Base-by-base conservation (phyloP, 2,113 vertebrate species). In the Chionodraco myersi region DNA sequence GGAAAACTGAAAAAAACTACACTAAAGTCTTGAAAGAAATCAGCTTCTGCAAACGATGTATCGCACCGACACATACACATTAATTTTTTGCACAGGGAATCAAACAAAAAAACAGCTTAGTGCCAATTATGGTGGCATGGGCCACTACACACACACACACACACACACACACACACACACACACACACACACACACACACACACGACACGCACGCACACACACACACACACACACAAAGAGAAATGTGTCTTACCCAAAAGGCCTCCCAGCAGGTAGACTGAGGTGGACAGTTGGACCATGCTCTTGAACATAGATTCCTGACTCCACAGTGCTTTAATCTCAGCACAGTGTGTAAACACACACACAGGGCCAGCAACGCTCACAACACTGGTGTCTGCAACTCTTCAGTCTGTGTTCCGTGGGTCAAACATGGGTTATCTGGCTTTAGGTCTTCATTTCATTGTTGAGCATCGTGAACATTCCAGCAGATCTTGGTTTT, bases 261-360 rank as follows among this genome's bases (percentile, higher is more conserved):
- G 79, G 85, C 82, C 89, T 88, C 86, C 90, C 79, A 92, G 83
- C 77, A 92, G 78, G 84, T 77, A 88, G 86, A 72, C 72, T 80
- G 88, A 84, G 45, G 75, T 57, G 62, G 75, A 88, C 65, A 75
- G 70, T 56, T 86, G 92, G 58, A 83, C 54, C 91, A 93, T 92
- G 53, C 58, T 92, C 81, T 64, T 77, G 14, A 72, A 52, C 48
- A 87, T 61, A 59, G 73, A 58, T 83, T 66, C 86, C 69, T 52
- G 6, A 61, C 54, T 86, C 80, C 74, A 52, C 77, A 51, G 70
- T 52, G 80, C 72, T 88, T 71, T 34, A 60, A 85, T 68, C 47
- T 34, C 60, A 79, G 68, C 64, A 76, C 79, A 75, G 69, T 54
- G 66, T 74, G 53, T 69, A 16, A 68, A 53, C 15, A 71, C 59